Evolutionary conservation across 2,113 vertebrate genomes (phyloP).

Genomic region (Cettia cetti): DNA sequence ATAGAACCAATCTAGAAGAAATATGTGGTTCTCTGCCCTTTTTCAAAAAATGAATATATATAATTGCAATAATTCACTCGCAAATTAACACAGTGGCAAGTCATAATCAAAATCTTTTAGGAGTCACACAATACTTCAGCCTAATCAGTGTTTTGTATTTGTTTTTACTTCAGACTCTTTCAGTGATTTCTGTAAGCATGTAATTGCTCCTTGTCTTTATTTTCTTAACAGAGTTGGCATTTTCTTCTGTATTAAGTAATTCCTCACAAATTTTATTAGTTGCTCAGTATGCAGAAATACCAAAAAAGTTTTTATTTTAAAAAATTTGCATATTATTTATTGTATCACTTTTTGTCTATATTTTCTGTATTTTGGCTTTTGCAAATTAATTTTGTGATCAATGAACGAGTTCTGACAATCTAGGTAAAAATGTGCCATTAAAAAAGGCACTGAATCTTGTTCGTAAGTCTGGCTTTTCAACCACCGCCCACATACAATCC

Average conservation of each 20-base stretch:
- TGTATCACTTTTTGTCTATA: not conserved
- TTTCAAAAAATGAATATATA: conserved; percentile 34
- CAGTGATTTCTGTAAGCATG: not conserved
- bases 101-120: conserved; percentile 43
- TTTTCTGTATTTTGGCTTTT: not conserved
- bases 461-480: not conserved
- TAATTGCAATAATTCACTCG: conserved; percentile 20
- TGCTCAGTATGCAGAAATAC: not conserved
- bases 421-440: not conserved
- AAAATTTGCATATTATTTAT: not conserved
- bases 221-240: not conserved
- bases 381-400: not conserved
- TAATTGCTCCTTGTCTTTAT: not conserved
- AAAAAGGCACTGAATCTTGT: not conserved
- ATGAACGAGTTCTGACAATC: not conserved
- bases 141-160: conserved; percentile 49
- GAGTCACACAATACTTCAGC: not conserved
- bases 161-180: conserved; percentile 18
- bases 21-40: not conserved
- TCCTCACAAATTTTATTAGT: not conserved
- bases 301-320: not conserved
- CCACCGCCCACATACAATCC: not conserved
- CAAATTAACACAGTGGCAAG: conserved; percentile 8
- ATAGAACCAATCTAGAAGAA: conserved; percentile 15
- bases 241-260: not conserved